A percentile compares a stretch with the other conserved stretches of the same genome.
phyloP scores from a whole-genome alignment of 1,140 invertebrate species.

The Solenopsis invicta region DNA sequence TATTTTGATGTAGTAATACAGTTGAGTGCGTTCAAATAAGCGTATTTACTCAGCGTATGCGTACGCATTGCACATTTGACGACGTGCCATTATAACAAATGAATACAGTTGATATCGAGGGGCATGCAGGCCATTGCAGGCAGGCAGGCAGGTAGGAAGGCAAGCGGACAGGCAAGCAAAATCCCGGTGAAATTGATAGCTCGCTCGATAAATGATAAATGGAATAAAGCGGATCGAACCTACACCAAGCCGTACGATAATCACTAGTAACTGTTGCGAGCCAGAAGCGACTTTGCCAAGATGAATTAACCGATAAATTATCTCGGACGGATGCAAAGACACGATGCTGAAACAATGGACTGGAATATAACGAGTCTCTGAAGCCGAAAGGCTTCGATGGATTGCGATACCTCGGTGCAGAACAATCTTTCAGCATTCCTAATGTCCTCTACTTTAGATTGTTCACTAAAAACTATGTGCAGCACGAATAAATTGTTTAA shows the following conservation, averaged over 20 bases:
- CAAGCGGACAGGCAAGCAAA: not conserved
- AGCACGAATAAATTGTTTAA: not conserved
- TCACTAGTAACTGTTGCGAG: not conserved
- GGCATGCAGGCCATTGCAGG: not conserved
- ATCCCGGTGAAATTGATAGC: slow-evolving; percentile 49
- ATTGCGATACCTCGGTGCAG: not conserved
- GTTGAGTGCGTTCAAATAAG: slow-evolving; percentile 4
- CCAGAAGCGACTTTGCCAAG: not conserved
- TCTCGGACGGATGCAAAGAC: not conserved
- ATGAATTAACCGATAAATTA: slow-evolving; percentile 25
- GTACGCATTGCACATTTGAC: not conserved
- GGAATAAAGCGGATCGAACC: slow-evolving; percentile 19
- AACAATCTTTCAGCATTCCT: not conserved
- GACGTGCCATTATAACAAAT: slow-evolving; percentile 1
- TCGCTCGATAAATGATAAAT: slow-evolving; percentile 30
- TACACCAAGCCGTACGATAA: not conserved
- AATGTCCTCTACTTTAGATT: not conserved
- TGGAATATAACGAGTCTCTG: not conserved
- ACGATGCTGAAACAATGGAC: not conserved
- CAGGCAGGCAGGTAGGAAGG: not conserved
- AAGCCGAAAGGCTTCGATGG: not conserved
- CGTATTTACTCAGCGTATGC: slow-evolving; percentile 3
- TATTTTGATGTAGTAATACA: not conserved
- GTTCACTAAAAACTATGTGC: not conserved
- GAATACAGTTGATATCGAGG: slow-evolving; percentile 16